Percentiles rank a stretch among this genome's conserved stretches.
Evolutionary conservation across 1,140 invertebrate species (phyloP).

Genomic region (Atta cephalotes): DNA sequence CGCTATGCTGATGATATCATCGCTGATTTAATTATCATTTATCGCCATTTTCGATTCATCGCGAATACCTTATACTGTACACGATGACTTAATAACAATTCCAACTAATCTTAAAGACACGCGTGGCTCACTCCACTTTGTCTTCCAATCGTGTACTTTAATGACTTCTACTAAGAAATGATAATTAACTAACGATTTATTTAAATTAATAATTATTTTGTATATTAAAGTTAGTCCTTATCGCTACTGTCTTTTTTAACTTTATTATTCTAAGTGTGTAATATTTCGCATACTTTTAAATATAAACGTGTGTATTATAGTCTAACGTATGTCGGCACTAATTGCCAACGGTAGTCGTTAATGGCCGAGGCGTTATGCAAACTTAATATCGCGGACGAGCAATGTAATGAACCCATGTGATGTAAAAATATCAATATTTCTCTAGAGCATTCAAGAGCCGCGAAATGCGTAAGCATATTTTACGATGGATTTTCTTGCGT

Average conservation of each 20-base stretch:
- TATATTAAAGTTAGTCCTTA: not conserved
- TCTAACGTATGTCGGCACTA: not conserved
- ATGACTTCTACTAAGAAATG: not conserved
- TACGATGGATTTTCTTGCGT: constrained; percentile 67
- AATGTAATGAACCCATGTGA: constrained; percentile 7
- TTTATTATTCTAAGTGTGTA: not conserved
- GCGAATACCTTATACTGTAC: constrained; percentile 23
- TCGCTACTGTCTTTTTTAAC: not conserved
- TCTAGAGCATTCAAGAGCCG: constrained; percentile 40
- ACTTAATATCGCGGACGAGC: constrained; percentile 37
- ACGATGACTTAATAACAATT: constrained; percentile 32
- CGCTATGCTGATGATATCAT: constrained; percentile 54
- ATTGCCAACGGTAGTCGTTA: constrained; percentile 38
- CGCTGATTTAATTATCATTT: constrained; percentile 57
- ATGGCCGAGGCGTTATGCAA: constrained; percentile 34
- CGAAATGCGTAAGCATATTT: constrained; percentile 72
- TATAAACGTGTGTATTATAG: not conserved
- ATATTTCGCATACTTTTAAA: constrained; percentile 39
- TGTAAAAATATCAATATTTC: constrained; percentile 59
- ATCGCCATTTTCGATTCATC: constrained; percentile 35
- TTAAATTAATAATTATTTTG: not conserved
- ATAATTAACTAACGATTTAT: not conserved
- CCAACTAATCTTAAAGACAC: not conserved
- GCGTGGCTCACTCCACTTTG: not conserved
- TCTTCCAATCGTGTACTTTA: not conserved